A percentile compares a stretch with the other conserved stretches of the same genome.
Evolutionary conservation across 1,140 invertebrate species (phyloP).

Genomic region (Steinernema khuongi): DNA sequence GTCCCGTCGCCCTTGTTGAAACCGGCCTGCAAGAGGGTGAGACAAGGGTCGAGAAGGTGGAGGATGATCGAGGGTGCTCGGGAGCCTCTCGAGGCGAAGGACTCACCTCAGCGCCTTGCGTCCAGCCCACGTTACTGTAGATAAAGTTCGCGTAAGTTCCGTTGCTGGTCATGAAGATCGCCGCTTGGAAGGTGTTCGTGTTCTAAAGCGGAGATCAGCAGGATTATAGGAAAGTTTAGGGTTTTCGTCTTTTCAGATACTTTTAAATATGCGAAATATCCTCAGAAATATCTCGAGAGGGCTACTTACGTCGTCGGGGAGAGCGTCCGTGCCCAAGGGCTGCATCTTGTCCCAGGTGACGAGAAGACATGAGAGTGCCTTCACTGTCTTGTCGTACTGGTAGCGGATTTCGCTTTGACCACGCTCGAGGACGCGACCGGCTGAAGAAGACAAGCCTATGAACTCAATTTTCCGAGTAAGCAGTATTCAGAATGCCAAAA

Average conservation of each 20-base stretch:
- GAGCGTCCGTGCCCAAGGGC: constrained; percentile 31
- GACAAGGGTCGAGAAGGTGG: not conserved
- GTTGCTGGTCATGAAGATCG: constrained; percentile 53
- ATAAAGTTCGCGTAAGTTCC: constrained; percentile 59
- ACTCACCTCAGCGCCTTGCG: constrained; percentile 54
- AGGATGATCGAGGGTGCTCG: not conserved
- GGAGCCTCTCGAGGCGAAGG: constrained; percentile 8
- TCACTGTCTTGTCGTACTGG: constrained; percentile 55
- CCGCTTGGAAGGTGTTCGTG: constrained; percentile 58
- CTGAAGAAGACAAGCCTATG: too few species aligned
- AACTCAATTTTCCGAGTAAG: constrained; percentile 8
- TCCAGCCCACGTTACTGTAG: constrained; percentile 59
- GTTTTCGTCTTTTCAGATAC: not conserved
- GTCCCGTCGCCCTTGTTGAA: constrained; percentile 50
- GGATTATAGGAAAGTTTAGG: constrained; percentile 14
- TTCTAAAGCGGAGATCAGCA: constrained; percentile 43
- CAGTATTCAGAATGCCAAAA: not conserved
- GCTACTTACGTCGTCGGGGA: constrained; percentile 44
- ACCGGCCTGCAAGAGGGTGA: constrained; percentile 44
- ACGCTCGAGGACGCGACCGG: constrained; percentile 52
- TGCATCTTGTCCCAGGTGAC: constrained; percentile 59
- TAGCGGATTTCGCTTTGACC: constrained; percentile 58
- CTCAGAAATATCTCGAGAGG: not conserved
- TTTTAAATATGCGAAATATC: too few species aligned
- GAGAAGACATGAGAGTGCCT: constrained; percentile 46